A percentile compares a stretch with the other conserved stretches of the same genome.
Conservation (phyloP, 2,888 invertebrate species). For the Empis livida region DNA sequence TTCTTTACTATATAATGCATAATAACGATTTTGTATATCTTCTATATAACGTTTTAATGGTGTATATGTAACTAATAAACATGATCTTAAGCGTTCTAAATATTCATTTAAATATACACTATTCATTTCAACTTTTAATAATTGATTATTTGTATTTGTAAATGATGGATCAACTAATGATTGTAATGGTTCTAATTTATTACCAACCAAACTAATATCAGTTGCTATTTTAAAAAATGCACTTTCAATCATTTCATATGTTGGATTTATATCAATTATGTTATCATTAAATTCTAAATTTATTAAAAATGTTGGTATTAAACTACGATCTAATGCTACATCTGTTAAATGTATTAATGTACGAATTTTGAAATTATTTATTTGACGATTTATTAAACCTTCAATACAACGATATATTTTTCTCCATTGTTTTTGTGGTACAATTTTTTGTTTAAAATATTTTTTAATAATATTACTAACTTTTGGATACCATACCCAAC, state of each 20-base stretch:
- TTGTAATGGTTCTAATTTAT: conserved; percentile 45
- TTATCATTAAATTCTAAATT: conserved; percentile 27
- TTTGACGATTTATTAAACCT: conserved; percentile 43
- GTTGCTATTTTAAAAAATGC: conserved; percentile 46
- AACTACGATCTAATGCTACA: conserved; percentile 39
- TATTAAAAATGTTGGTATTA: conserved; percentile 49
- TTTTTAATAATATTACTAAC: conserved; percentile 27
- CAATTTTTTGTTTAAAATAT: conserved; percentile 24
- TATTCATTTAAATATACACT: conserved; percentile 42
- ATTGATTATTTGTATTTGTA: conserved; percentile 36
- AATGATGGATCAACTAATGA: conserved; percentile 34
- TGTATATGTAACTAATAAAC: conserved; percentile 41
- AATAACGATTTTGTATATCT: conserved; percentile 41
- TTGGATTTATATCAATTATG: conserved; percentile 44
- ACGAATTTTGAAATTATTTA: conserved; percentile 52
- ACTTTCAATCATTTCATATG: conserved; percentile 41
- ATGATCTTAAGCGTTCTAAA: conserved; percentile 39
- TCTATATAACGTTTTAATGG: conserved; percentile 45
- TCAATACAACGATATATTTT: conserved; percentile 34
- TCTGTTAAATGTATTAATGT: conserved; percentile 51
- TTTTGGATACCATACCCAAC: conserved; percentile 36
- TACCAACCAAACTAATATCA: conserved; percentile 42
- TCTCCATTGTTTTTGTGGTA: conserved; percentile 21
- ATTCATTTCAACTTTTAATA: conserved; percentile 45
- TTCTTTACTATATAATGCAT: conserved; percentile 41